phyloP scores from a whole-genome alignment of 2,888 invertebrate genomes.

The Polyommatus icarus region DNA sequence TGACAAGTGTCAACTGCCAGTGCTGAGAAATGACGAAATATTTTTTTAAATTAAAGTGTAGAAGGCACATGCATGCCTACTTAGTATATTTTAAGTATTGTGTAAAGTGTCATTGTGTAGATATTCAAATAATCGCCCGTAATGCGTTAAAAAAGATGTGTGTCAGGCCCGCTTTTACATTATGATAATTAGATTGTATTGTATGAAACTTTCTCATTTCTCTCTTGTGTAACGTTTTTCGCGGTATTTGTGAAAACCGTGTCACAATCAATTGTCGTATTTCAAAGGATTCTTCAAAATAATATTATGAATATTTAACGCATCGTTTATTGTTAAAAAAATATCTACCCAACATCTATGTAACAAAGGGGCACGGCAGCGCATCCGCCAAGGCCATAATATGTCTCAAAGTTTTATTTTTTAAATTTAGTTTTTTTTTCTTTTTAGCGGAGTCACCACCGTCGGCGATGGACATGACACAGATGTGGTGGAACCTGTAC shows the following conservation, averaged over 20 bases:
- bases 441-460: slow-evolving; percentile 73
- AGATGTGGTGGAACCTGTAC: slow-evolving; percentile 74
- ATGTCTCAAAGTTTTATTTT: background rate
- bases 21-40: too few relatives aligned
- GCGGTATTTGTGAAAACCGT: slow-evolving; percentile 16
- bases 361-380: background rate
- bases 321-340: background rate
- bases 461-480: slow-evolving; percentile 25
- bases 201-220: slow-evolving; percentile 25
- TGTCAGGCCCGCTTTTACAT: slow-evolving; percentile 20
- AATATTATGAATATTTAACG: background rate
- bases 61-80: background rate
- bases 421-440: background rate
- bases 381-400: background rate
- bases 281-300: background rate
- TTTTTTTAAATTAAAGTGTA: too few relatives aligned
- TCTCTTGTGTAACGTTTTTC: slow-evolving; percentile 19
- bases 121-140: slow-evolving; percentile 14
- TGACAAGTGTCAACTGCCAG: background rate
- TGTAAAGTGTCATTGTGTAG: background rate
- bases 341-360: background rate
- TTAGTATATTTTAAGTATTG: background rate
- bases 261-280: background rate
- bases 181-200: slow-evolving; percentile 27
- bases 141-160: slow-evolving; percentile 24